Evolutionary conservation across 2,797 vertebrate species (phyloP), one percentile per base, ranked within the genome.

Genomic region (Echiichthys vipera): DNA sequence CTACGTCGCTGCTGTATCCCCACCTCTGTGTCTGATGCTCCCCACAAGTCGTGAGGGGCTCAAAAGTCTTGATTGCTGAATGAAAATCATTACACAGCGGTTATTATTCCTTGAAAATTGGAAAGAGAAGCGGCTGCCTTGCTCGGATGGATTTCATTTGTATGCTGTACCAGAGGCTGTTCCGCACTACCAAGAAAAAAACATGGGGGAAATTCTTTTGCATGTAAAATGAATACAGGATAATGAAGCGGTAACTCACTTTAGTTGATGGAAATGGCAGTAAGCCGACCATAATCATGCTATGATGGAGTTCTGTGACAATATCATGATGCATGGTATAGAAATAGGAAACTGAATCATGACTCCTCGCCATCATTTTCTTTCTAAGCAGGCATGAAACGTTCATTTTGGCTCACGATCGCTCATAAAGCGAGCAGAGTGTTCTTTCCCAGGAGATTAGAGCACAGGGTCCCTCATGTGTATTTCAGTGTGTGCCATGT

Each of bases 371-470:
- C 70, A 56, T 86, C 10, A 80, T 83, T 75, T 80, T 65, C 37
- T 71, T 53, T 62, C 72, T 65, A 75, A 83, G 58, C 65, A 62
- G 74, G 71, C 85, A 78, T 85, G 77, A 83, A 86, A 81, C 42
- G 20, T 65, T 85, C 84, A 78, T 88, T 87, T 90, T 84, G 77
- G 82, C 77, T 75, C 62, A 73, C 70, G 78, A 83, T 72, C 1
- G 8, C 78, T 74, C 62, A 56, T 71, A 74, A 76, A 84, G 25
- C 12, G 29, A 75, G 87, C 53, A 50, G 42, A 79, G 49, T 81
- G 74, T 89, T 86, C 71, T 70, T 53, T 88, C 84, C 81, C 83
- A 20, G 29, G 80, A 87, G 91, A 81, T 79, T 65, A 74, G 30
- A 87, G 80, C 84, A 27, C 0, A n/a, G 46, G 53, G 76, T 87